A percentile compares a stretch with the other conserved stretches of the same genome.
Evolutionary conservation across 23 tunicate species (phyloP).

Genomic region (Corella eumyota): DNA sequence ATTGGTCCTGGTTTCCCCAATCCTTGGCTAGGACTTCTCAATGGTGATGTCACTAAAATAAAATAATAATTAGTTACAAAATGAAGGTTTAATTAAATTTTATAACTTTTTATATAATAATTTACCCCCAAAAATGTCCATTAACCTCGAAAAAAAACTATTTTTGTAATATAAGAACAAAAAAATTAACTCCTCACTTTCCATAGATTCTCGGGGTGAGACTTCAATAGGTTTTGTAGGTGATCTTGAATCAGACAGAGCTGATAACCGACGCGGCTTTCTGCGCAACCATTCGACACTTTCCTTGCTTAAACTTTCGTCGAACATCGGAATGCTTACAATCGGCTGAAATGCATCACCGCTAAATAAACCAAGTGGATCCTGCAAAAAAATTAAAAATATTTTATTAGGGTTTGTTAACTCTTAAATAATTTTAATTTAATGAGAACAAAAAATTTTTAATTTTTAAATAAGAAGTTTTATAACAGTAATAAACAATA

Average conservation of each 20-base stretch:
- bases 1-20: slow-evolving; percentile 77
- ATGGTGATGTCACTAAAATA: slow-evolving; percentile 13
- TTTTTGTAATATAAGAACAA: too few relatives aligned
- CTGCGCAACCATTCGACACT: slow-evolving; percentile 13
- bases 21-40: slow-evolving; percentile 18
- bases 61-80: too few relatives aligned
- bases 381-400: slow-evolving; percentile 22
- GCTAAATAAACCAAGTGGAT: slow-evolving; percentile 42
- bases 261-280: slow-evolving; percentile 14
- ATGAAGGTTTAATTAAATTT: too few relatives aligned
- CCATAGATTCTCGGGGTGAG: too few relatives aligned
- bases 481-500: too few relatives aligned
- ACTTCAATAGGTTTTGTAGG: slow-evolving; percentile 12
- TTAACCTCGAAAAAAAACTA: too few relatives aligned
- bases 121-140: too few relatives aligned
- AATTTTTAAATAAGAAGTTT: too few relatives aligned
- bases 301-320: slow-evolving; percentile 5
- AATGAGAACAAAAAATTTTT: too few relatives aligned
- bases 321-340: slow-evolving; percentile 30
- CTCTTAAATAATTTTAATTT: too few relatives aligned
- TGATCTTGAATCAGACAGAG: slow-evolving; percentile 8
- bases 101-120: too few relatives aligned
- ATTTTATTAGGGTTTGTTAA: neutral
- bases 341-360: slow-evolving; percentile 38
- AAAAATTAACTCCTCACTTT: too few relatives aligned